These are phyloP conservation scores for Epizoanthus scotinus DNA, from an alignment of 92 coral and sea anemone species.

Conservation along the genomic window DNA sequence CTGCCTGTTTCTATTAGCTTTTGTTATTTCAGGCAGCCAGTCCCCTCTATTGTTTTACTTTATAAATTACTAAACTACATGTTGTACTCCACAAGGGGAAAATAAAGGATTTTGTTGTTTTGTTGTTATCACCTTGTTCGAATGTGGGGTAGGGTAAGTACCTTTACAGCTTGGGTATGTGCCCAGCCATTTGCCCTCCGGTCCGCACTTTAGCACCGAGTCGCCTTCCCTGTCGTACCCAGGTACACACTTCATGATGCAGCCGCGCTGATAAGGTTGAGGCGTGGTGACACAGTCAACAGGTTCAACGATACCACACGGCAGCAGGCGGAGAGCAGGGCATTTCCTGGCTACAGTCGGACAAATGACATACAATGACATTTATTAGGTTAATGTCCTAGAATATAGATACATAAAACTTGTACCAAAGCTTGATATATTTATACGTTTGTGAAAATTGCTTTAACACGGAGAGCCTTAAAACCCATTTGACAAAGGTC, in stretches of 20 bases:
- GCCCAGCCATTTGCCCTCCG: conserved; percentile 87
- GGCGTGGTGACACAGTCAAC: conserved; percentile 81
- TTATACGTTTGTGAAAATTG: no score
- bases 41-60: no score
- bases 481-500: no score
- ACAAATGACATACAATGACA: conserved; percentile 6
- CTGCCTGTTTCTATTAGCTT: no score
- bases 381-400: background rate
- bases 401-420: background rate
- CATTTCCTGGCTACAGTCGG: conserved; percentile 70
- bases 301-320: conserved; percentile 81
- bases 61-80: no score
- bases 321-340: conserved; percentile 80
- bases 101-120: no score
- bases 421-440: no score
- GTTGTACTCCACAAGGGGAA: no score
- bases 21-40: no score
- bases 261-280: conserved; percentile 75
- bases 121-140: no score
- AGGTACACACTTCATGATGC: conserved; percentile 75
- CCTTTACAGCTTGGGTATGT: conserved; percentile 85
- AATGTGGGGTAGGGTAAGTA: conserved; percentile 22
- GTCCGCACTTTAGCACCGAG: conserved; percentile 66
- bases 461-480: no score
- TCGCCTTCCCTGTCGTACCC: conserved; percentile 76